A percentile compares a stretch with the other conserved stretches of the same genome.
Evolutionary conservation across 2,113 vertebrate genomes (phyloP).

Genomic region (Cepphus grylle): DNA sequence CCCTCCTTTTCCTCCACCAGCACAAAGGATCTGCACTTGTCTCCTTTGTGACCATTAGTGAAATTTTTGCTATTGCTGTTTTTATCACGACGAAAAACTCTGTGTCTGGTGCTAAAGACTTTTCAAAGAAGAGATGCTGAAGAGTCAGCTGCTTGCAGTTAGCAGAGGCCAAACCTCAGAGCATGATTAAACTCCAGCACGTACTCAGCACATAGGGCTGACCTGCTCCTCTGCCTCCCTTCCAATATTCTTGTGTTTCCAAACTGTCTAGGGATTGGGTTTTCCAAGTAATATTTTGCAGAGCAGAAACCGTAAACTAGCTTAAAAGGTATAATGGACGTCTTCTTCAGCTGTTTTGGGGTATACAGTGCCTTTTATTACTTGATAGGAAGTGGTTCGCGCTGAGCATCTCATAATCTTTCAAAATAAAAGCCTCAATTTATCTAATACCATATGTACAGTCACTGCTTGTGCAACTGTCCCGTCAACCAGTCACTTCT

Average conservation of each 20-base stretch:
- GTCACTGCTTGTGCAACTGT: background rate
- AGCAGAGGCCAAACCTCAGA: background rate
- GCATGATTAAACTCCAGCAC: background rate
- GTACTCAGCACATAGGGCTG: background rate
- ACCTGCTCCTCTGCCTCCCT: background rate
- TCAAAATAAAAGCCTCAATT: background rate
- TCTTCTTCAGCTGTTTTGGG: background rate
- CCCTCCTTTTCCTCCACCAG: background rate
- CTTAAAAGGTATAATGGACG: background rate
- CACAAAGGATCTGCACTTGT: background rate
- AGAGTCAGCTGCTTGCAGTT: constrained; percentile 7
- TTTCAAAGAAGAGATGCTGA: background rate
- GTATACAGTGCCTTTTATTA: background rate
- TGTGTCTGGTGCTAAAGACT: background rate
- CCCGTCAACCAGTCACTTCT: background rate
- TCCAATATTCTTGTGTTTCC: background rate
- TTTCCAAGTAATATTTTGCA: background rate
- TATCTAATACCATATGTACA: background rate
- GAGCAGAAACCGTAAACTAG: background rate
- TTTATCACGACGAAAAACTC: background rate
- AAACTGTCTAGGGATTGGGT: background rate
- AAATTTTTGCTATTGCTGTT: background rate
- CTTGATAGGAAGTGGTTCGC: background rate
- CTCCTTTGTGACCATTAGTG: background rate
- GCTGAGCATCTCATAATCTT: background rate